A percentile compares a stretch with the other conserved stretches of the same genome.
These are phyloP conservation scores for Drosophila affinis DNA, from an alignment of 2,888 invertebrate species.

Conservation along the genomic window DNA sequence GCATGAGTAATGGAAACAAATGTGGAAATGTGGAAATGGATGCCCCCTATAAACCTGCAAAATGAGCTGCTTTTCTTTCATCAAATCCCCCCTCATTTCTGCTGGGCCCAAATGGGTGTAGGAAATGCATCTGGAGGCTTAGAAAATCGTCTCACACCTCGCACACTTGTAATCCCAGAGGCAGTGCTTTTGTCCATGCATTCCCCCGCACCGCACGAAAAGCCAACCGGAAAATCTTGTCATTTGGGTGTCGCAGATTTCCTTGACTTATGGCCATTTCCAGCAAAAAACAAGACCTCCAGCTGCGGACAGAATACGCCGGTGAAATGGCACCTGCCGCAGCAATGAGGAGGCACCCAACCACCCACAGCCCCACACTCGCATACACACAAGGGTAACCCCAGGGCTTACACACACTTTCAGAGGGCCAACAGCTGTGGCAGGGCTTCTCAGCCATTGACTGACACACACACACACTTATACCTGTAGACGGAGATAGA, in stretches of 20 bases:
- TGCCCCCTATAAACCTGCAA: neutral
- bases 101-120: neutral
- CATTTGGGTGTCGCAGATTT: conserved; percentile 65
- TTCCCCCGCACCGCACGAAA: neutral
- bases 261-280: conserved; percentile 58
- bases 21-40: neutral
- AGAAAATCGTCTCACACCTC: conserved; percentile 24
- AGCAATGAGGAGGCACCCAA: conserved; percentile 8
- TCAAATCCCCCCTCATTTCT: neutral
- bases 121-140: conserved; percentile 28
- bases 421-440: conserved; percentile 69
- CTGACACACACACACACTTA: conserved; percentile 21
- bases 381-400: conserved; percentile 7
- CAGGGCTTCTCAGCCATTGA: conserved; percentile 60
- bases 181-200: conserved; percentile 24
- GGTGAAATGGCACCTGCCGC: neutral
- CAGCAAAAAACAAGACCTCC: conserved; percentile 8
- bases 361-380: conserved; percentile 3
- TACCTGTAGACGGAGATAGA: conserved; percentile 14
- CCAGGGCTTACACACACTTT: conserved; percentile 23
- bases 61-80: conserved; percentile 6
- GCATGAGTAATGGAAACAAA: neutral
- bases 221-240: conserved; percentile 48
- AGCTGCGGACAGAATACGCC: neutral
- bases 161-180: conserved; percentile 1